phyloP scores from a whole-genome alignment of 2,113 vertebrate genomes.

The Melanotaenia duboulayi region DNA sequence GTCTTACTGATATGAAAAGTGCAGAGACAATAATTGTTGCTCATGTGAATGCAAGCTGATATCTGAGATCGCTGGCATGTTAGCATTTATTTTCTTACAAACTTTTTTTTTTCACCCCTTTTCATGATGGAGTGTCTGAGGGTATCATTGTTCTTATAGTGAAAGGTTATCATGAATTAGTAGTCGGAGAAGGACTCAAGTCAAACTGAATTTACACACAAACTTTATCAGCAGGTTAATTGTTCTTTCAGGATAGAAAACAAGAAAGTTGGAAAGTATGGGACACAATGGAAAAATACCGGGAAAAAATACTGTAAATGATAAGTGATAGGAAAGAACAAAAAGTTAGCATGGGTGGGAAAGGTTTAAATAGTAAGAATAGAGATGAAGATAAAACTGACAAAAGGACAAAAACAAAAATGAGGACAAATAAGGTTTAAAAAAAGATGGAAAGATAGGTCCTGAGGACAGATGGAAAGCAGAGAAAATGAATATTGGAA shows the following conservation, averaged over 20 bases:
- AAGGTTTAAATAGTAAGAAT: too few species aligned
- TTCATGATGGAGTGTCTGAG: background rate
- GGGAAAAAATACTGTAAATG: rapidly evolving
- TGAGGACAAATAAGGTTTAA: background rate
- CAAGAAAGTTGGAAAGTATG: too few species aligned
- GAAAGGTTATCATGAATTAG: background rate
- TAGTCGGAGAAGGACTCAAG: background rate
- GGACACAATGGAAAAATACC: background rate
- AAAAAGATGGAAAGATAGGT: background rate
- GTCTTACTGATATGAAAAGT: conserved; percentile 51
- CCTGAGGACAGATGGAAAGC: background rate
- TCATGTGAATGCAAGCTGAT: conserved; percentile 50
- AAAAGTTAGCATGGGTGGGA: background rate
- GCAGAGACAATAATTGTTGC: conserved; percentile 57
- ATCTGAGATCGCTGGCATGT: conserved; percentile 15
- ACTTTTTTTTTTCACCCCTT: background rate
- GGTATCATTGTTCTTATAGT: background rate
- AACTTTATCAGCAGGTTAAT: background rate
- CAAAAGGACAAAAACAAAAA: background rate
- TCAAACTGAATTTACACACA: background rate
- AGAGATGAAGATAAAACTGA: background rate
- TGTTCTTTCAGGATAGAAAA: background rate
- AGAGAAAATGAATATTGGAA: background rate
- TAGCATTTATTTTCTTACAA: conserved; percentile 28
- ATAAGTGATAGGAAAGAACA: background rate